Base-by-base conservation (phyloP, 2,113 vertebrate species). In the Cheirogaleus medius region DNA sequence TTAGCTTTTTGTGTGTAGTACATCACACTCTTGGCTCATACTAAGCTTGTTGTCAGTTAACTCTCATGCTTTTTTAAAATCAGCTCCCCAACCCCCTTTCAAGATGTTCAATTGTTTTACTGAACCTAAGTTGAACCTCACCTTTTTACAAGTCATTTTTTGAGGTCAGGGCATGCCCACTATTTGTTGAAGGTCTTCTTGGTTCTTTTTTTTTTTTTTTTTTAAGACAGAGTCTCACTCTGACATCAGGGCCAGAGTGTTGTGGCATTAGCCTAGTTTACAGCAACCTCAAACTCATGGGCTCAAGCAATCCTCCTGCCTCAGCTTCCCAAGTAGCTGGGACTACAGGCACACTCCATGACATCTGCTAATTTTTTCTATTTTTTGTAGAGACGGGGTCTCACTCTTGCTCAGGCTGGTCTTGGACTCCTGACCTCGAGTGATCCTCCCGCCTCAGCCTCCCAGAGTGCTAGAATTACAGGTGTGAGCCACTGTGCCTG, bases 161-260 rank as follows among this genome's bases (percentile, higher is more conserved):
- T 76, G 52, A 66, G 39, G 37, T 82, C 58, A 74, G 9, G 47
- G 44, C 42, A 68, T 93, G 27, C 63, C 60, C 89, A n/a, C 42
- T 91, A 13, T 42, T 86, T 95, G 44, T 71, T 94, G 58, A 97
- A 81, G 52, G 47, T 95, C 32, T 94, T 96, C 56, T 92, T 78
- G 34, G 39, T 44, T 86, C 32, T 18, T 7, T 49, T n/a, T 78
- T 81, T 88, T 78, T 71, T 84, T 23, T 39, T 39, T 23, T 39
- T 39, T 71, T 39, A 21, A 71, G 69, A 11, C 5, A 39, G 21
- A 71, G 9, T 71, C 37, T 71, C 11, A 3, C 69, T 71, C 5
- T 39, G 20, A 25, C 20, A 12, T 37, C 69, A 2, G 2, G 9
- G 37, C 37, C 39, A 37, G 69, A 71, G 69, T 71, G 69, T 21